Percentiles rank a stretch among this genome's conserved stretches.
phyloP scores from a whole-genome alignment of 37 sponge, comb jelly and placozoan species.

The Geodia barretti region DNA sequence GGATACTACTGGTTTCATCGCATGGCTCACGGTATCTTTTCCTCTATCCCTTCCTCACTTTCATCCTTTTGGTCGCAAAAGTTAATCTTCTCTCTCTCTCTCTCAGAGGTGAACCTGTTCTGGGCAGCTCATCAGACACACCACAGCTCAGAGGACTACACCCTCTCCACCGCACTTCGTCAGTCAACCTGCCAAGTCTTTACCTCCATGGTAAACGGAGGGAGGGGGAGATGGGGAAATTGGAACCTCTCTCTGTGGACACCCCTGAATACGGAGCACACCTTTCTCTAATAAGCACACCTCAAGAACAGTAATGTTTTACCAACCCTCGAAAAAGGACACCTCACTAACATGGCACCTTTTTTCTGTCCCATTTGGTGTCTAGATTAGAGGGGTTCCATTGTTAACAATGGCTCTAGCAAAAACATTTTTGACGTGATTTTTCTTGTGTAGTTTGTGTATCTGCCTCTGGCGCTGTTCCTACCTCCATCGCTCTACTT shows the following conservation, averaged over 20 bases:
- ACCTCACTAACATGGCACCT: no score
- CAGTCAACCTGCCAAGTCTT: constrained; percentile 78
- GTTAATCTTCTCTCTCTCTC: background rate
- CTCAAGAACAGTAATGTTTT: no score
- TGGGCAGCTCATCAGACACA: constrained; percentile 95
- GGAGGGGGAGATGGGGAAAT: no score
- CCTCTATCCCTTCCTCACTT: constrained; percentile 6
- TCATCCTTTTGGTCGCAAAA: background rate
- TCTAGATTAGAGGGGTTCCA: no score
- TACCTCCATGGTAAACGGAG: constrained; percentile 88
- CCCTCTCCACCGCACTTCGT: constrained; percentile 88
- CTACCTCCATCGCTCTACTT: constrained; percentile 83
- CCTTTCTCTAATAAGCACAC: no score
- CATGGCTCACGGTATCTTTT: constrained; percentile 78
- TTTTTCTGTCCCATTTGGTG: no score
- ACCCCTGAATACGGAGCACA: no score
- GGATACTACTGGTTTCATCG: constrained; percentile 90
- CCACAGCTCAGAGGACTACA: constrained; percentile 96
- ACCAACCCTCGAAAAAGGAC: no score
- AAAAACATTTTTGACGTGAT: background rate
- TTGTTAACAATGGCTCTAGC: no score
- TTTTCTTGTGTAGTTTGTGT: constrained; percentile 66
- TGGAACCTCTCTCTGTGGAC: no score
- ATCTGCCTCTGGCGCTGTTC: constrained; percentile 83
- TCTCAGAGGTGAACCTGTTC: constrained; percentile 79